Evolutionary conservation across 2,113 vertebrate species (phyloP), one percentile per base, ranked within the genome.

Genomic region (Sus scrofa): DNA sequence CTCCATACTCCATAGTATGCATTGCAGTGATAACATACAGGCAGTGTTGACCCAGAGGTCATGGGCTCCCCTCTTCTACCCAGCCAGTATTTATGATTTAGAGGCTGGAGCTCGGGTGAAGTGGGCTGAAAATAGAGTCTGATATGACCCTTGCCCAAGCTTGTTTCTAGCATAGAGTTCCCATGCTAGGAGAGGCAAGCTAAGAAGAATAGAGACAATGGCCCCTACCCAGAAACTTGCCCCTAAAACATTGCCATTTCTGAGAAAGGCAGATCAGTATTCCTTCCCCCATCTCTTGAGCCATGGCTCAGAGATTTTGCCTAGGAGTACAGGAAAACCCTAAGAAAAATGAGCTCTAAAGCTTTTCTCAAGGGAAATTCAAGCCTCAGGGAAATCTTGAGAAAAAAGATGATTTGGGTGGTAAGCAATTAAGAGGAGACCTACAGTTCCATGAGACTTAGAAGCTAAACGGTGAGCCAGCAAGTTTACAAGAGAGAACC

Each of bases 81-180:
- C 14, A 3, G 0, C 3, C 37, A 39, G 5, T 27, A 50, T 20
- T 37, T 26, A 32, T 1, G 11, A 37, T 20, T 4, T 15, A 6
- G 39, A 62, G 2, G 18, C 4, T 32, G 39, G 12, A 37, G 6
- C 32, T 81, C 32, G n/a, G 26, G 5, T 34, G 20, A 24, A 13
- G n/a, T 15, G 54, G 24, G 44, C 30, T 83, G 22, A 83, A 56
- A 34, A 18, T 8, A 18, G 12, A 16, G 30, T 10, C 26, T 4
- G 1, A 27, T 18, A 67, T 19, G 13, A 50, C 10, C 27, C 26
- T 50, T 7, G 7, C 19, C 39, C 50, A 22, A 15, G 20, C 18
- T 86, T 5, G 24, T 73, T 73, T 7, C 39, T 26, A 78, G 44
- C 1, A 4, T 1, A n/a, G 15, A 62, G 9, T 50, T 52, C 22